phyloP scores from a whole-genome alignment of 1,140 invertebrate species.

The Nebria ingens region DNA sequence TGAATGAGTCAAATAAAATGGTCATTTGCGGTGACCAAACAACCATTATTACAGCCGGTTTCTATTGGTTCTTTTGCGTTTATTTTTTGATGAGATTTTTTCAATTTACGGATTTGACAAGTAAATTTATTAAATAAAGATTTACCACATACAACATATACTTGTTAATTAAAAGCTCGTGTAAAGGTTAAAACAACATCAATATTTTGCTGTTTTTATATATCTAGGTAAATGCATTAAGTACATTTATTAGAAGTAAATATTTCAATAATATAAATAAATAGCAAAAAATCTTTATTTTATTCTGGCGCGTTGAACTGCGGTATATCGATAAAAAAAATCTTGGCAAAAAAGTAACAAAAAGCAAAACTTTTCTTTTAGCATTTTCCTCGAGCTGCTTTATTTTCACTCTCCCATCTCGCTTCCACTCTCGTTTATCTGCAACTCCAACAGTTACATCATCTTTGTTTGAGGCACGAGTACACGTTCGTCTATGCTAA shows the following conservation, averaged over 20 bases:
- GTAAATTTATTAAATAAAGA: neutral
- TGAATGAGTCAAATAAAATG: neutral
- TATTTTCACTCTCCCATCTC: neutral
- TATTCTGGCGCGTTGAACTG: neutral
- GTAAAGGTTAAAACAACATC: too few species aligned
- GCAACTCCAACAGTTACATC: too few species aligned
- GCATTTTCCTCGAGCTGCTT: neutral
- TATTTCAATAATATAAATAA: too few species aligned
- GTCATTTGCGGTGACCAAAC: neutral
- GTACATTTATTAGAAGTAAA: too few species aligned
- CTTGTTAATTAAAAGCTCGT: neutral
- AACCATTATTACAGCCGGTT: neutral
- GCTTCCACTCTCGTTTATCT: neutral
- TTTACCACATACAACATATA: neutral
- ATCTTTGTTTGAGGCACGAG: too few species aligned
- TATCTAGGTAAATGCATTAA: too few species aligned
- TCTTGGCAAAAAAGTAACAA: neutral
- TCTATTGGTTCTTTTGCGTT: neutral
- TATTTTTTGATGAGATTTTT: neutral
- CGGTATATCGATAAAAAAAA: neutral
- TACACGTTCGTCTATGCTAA: neutral
- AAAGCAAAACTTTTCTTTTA: neutral
- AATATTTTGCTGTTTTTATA: too few species aligned
- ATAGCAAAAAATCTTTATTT: slow-evolving; percentile 1
- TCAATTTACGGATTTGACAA: neutral